Evolutionary conservation across 2,797 vertebrate genomes (phyloP), one percentile per base, ranked within the genome.

Genomic region (Galago senegalensis): DNA sequence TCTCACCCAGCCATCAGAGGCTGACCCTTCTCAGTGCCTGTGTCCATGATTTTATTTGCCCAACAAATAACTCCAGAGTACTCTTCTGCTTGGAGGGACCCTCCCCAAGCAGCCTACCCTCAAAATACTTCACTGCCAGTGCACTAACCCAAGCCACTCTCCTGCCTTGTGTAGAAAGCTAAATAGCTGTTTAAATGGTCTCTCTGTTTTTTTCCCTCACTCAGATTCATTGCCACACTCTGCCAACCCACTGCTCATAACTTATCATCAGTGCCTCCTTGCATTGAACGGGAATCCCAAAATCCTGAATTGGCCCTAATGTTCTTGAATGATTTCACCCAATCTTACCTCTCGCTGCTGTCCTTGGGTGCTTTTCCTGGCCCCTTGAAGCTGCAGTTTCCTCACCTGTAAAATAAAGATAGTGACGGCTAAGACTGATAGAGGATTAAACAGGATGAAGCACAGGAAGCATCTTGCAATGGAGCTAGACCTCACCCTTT

Each of bases 201-300:
- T 87, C 63, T 49, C 21, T 17, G 53, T 9, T 34, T 85, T 73
- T 18, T 49, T 16, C 34, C 3, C 37, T 18, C 10, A 2, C 69
- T 61, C 31, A 2, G 2, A n/a, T 29, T 20, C 2, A 16, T n/a
- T 18, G 7, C 69, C 31, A 29, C 2, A 2, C 16, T 60, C 16
- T 29, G 11, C 21, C 83, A 67, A 21, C 23, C 34, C 53, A 21
- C 14, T 20, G n/a, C 12, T 63, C 37, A 10, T 56, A 79, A 37
- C 31, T 37, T 3, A 0, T 29, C 17, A 63, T 18, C 7, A 4
- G 17, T 6, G 20, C 31, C 25, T 53, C 6, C 2, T 6, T 34
- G 17, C 13, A 3, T 34, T n/a, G 18, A 37, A 77, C 31, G 18
- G 8, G 18, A 93, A 89, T 23, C 8, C 46, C 34, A 61, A 61